These are phyloP conservation scores for Anagrus nilaparvatae DNA, from an alignment of 1,140 invertebrate species.

Conservation along the genomic window DNA sequence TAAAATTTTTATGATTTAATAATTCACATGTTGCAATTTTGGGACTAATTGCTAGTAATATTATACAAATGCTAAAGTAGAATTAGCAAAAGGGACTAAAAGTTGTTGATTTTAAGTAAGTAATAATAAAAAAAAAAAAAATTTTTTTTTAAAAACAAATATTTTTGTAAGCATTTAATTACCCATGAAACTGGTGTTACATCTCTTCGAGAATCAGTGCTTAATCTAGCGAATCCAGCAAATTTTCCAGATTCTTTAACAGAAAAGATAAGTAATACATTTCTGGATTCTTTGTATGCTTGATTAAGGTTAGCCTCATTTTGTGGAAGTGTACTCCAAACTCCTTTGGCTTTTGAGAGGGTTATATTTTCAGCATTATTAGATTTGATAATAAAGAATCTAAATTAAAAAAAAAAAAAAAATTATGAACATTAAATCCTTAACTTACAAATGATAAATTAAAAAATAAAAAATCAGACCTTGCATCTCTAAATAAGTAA, in stretches of 20 bases:
- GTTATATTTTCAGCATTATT: slow-evolving; percentile 96
- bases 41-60: no score
- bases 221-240: slow-evolving; percentile 82
- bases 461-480: slow-evolving; percentile 35
- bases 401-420: slow-evolving; percentile 17
- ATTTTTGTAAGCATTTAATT: slow-evolving; percentile 1
- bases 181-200: slow-evolving; percentile 88
- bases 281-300: slow-evolving; percentile 83
- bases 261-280: slow-evolving; percentile 93
- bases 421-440: slow-evolving; percentile 7
- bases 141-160: slow-evolving; percentile 3
- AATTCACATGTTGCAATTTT: no score
- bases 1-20: neutral
- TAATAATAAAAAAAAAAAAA: neutral
- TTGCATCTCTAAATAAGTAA: slow-evolving; percentile 88
- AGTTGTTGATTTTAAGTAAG: neutral
- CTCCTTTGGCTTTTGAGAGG: slow-evolving; percentile 87
- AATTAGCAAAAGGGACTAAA: no score
- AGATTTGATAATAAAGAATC: slow-evolving; percentile 94
- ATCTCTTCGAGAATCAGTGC: slow-evolving; percentile 79
- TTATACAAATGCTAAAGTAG: no score
- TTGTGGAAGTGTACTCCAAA: slow-evolving; percentile 95
- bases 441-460: slow-evolving; percentile 1
- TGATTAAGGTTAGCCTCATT: slow-evolving; percentile 95
- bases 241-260: slow-evolving; percentile 95